Evolutionary conservation across 2,888 invertebrate species (phyloP).

Genomic region (Sminthurinus aureus): DNA sequence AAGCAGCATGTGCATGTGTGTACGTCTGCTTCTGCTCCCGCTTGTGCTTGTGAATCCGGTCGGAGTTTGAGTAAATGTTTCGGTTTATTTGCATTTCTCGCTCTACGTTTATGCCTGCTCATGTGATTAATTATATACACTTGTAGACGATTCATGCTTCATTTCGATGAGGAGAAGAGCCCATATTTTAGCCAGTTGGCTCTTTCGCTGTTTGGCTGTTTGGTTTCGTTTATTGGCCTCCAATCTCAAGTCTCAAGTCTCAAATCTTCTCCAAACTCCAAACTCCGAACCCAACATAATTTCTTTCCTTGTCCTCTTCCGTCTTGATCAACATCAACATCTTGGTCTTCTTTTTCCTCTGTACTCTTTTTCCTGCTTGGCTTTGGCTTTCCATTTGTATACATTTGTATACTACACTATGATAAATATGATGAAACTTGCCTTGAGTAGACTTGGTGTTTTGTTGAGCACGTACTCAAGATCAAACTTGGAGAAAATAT

Average conservation of each 20-base stretch:
- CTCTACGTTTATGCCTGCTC: constrained; percentile 46
- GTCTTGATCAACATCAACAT: too few relatives aligned
- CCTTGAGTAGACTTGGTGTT: background rate
- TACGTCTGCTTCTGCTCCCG: background rate
- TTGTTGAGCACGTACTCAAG: background rate
- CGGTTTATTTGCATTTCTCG: constrained; percentile 50
- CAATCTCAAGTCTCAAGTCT: constrained; percentile 29
- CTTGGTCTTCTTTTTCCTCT: background rate
- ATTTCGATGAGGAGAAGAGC: constrained; percentile 54
- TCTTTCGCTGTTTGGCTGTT: constrained; percentile 23
- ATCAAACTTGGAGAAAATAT: too few relatives aligned
- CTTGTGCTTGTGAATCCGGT: constrained; percentile 24
- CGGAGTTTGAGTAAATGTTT: constrained; percentile 48
- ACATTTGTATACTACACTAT: background rate
- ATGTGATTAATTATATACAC: constrained; percentile 59
- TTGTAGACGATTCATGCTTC: constrained; percentile 56
- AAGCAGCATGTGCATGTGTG: constrained; percentile 23
- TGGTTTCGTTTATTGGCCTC: constrained; percentile 41
- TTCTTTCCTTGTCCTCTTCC: background rate
- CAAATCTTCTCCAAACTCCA: background rate
- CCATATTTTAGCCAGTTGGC: constrained; percentile 43
- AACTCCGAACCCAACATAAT: background rate
- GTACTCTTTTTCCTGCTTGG: background rate
- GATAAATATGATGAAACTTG: background rate
- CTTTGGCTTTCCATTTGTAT: background rate